Base-by-base conservation (phyloP, 1,140 invertebrate species). In the Leucophenga varia region DNA sequence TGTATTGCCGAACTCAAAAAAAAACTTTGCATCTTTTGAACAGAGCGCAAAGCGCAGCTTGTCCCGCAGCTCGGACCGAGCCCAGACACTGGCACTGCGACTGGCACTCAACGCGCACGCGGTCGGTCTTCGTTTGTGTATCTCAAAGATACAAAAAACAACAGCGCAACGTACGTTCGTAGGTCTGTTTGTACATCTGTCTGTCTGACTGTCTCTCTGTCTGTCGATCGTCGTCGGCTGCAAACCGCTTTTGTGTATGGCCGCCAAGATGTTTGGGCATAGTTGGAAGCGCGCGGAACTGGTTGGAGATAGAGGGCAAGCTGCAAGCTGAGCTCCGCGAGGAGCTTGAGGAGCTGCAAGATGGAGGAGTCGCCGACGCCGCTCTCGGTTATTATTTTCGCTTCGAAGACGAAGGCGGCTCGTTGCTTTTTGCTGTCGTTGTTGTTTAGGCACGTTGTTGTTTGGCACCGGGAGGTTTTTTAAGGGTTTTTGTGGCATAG, bases 1-100 rank as follows among this genome's bases (percentile, higher is more conserved):
- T 31, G 13, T 52, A 36, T 39, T 50, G 58, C 49, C 63, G 61
- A 48, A 54, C 54, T 34, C 32, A 59, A 65, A 67, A 49, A 63
- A 65, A 65, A 67, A 63, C 61, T n/a, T n/a, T n/a, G 61, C 61
- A 65, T 65, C 61, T 65, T 65, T 65, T 65, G 61, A 65, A 63
- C 59, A 55, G 53, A 53, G 59, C 59, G 58, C 58, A 61, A 61
- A 64, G 61, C 63, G 59, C 59, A 56, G 59, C 63, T 54, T 56
- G 63, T 54, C 38, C 55, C 57, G 50, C 44, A 36, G 44, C 47
- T 36, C 37, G 22, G 52, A 30, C 49, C 38, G 22, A 28, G 18
- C 30, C 37, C 41, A 25, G 36, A 10, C 50, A 42, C 16, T 13
- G 32, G 31, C 43, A 34, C 18, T 9, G 18, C 17, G 34, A 31